Percentiles rank a stretch among this genome's conserved stretches.
These are phyloP conservation scores for Sarcophilus harrisii DNA, from an alignment of 2,797 vertebrate species.

Conservation along the genomic window DNA sequence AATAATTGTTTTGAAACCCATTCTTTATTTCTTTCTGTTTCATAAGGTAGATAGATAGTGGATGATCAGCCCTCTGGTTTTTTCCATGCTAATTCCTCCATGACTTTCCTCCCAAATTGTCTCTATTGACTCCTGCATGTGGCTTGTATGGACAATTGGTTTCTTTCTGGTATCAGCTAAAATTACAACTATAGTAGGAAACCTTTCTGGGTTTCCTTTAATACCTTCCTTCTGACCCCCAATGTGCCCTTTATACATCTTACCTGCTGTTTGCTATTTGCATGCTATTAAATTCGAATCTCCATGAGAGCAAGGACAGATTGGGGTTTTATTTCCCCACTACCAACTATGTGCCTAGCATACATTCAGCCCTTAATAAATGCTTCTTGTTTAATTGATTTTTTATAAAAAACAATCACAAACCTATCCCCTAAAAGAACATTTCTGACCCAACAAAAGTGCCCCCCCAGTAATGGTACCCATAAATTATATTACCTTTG, in stretches of 20 bases:
- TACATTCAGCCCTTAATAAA: background rate
- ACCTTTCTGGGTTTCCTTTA: background rate
- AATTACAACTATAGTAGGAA: background rate
- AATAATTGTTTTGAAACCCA: background rate
- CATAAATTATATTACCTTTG: background rate
- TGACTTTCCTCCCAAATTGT: background rate
- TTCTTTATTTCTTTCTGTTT: background rate
- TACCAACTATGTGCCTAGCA: background rate
- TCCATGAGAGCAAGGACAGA: background rate
- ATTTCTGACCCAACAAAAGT: background rate
- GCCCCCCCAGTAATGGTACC: background rate
- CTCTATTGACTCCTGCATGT: background rate
- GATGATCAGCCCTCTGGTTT: background rate
- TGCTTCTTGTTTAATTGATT: background rate
- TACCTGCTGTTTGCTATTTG: background rate
- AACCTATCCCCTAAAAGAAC: background rate
- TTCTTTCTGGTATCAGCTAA: background rate
- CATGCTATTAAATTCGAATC: background rate
- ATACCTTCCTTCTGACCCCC: background rate
- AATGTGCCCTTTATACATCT: too few species aligned
- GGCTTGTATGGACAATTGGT: background rate
- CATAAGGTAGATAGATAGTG: background rate
- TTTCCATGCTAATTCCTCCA: background rate
- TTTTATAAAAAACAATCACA: background rate
- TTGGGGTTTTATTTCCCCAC: background rate